A percentile compares a stretch with the other conserved stretches of the same genome.
Conservation (phyloP, 1,140 invertebrate genomes). For the Meloidogyne hapla region DNA sequence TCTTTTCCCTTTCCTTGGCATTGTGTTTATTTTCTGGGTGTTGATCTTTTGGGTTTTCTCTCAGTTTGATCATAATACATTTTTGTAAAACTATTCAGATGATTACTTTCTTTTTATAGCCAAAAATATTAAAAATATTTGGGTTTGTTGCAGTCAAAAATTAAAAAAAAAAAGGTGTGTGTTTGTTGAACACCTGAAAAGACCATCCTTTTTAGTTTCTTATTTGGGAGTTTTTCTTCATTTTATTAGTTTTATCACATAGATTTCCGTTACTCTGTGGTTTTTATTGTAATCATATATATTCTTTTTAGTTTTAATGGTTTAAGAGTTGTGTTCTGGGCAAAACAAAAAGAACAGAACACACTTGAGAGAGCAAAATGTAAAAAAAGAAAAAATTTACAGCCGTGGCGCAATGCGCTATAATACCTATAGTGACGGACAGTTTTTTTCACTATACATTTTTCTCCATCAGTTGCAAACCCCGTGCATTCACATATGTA, state of each 20-base stretch:
- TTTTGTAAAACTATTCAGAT: neutral
- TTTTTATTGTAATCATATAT: neutral
- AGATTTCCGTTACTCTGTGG: neutral
- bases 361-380: neutral
- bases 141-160: too few relatives aligned
- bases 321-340: neutral
- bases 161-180: too few relatives aligned
- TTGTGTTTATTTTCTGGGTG: neutral
- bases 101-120: neutral
- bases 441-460: neutral
- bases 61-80: neutral
- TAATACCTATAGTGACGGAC: neutral
- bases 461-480: conserved; percentile 1
- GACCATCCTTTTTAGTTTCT: neutral
- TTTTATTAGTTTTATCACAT: neutral
- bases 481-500: neutral
- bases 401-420: neutral
- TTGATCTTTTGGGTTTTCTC: neutral
- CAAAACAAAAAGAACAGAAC: neutral
- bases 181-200: too few relatives aligned
- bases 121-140: too few relatives aligned
- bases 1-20: neutral
- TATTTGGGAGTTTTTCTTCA: neutral
- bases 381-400: neutral
- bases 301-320: neutral